phyloP scores from a whole-genome alignment of 2,797 vertebrate genomes.

The Nannoperca australis region DNA sequence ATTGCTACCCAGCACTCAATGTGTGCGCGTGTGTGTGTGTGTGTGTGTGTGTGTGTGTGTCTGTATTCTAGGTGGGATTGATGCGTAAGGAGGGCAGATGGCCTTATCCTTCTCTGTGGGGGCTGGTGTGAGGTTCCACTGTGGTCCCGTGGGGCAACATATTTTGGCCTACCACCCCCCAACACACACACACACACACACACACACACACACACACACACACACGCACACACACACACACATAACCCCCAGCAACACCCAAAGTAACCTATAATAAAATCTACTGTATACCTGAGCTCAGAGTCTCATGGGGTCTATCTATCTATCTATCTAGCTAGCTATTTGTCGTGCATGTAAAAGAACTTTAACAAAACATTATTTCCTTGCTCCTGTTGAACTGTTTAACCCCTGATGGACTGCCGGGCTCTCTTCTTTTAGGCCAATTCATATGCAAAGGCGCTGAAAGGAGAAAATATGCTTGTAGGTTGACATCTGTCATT shows the following conservation, averaged over 20 bases:
- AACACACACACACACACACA: conserved; percentile 46
- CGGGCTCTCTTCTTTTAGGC: conserved; percentile 45
- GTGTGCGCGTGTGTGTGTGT: conserved; percentile 50
- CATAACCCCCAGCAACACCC: neutral
- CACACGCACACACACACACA: too few relatives aligned
- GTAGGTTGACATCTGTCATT: conserved; percentile 75
- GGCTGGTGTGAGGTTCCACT: conserved; percentile 83
- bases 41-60: conserved; percentile 60
- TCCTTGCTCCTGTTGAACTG: conserved; percentile 48
- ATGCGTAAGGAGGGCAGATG: conserved; percentile 83
- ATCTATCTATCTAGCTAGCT: conserved; percentile 9
- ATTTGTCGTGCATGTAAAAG: neutral
- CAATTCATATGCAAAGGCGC: conserved; percentile 54
- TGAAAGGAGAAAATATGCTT: conserved; percentile 62
- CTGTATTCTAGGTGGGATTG: conserved; percentile 75
- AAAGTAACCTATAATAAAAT: conserved; percentile 20
- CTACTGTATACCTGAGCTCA: conserved; percentile 17
- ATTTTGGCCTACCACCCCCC: conserved; percentile 55
- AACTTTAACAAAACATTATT: neutral
- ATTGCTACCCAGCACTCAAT: conserved; percentile 56
- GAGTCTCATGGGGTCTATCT: neutral
- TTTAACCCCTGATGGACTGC: conserved; percentile 44
- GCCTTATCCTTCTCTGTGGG: conserved; percentile 82
- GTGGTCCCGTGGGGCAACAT: conserved; percentile 78
- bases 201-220: conserved; percentile 34